phyloP scores from a whole-genome alignment of 2,113 vertebrate genomes.

The Hirundichthys speculiger region DNA sequence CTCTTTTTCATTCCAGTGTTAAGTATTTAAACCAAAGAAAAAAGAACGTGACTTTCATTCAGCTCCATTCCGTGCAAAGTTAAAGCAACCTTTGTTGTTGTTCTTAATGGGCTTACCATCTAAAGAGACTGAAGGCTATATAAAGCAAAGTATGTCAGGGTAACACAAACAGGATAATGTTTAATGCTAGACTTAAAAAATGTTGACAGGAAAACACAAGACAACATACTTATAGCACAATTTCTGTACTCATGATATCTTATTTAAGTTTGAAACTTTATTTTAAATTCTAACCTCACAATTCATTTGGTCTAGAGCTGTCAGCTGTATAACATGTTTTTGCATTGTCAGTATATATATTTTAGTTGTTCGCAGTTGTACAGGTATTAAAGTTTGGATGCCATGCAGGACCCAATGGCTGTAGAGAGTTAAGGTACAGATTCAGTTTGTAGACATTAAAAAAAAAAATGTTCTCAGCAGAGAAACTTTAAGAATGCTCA shows the following conservation, averaged over 20 bases:
- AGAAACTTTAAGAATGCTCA: not conserved
- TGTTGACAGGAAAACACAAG: not conserved
- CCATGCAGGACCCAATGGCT: not conserved
- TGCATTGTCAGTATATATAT: not conserved
- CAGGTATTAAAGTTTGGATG: not conserved
- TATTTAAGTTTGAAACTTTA: too few relatives aligned
- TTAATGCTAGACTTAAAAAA: not conserved
- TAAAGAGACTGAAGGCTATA: not conserved
- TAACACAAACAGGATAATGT: constrained; percentile 5
- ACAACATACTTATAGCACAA: not conserved
- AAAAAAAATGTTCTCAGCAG: not conserved
- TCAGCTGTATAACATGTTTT: too few relatives aligned
- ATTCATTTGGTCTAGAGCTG: too few relatives aligned
- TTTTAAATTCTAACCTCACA: too few relatives aligned
- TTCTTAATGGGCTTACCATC: constrained; percentile 10
- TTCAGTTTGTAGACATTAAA: not conserved
- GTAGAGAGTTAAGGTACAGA: not conserved
- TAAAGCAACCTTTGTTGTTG: not conserved
- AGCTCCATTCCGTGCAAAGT: not conserved
- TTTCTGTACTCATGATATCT: not conserved
- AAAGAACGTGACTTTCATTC: too few relatives aligned
- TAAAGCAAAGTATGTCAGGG: constrained; percentile 9
- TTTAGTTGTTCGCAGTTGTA: too few relatives aligned
- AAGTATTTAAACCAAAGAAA: too few relatives aligned
- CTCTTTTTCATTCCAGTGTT: too few relatives aligned